Evolutionary conservation across 1,140 invertebrate species (phyloP).

Genomic region (Aphaenogaster ashmeadi): DNA sequence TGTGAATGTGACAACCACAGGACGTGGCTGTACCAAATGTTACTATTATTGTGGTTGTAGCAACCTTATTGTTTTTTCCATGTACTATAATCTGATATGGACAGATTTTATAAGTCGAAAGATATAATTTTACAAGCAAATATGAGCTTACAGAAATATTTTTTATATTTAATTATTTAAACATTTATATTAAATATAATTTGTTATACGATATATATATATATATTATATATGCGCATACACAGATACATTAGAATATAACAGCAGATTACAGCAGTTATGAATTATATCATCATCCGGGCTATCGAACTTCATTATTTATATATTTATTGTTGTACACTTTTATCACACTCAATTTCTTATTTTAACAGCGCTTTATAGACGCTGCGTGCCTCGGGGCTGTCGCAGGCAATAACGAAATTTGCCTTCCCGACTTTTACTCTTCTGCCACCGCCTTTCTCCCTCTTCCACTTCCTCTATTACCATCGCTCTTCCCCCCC

Average conservation of each 20-base stretch:
- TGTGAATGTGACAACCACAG: too few relatives aligned
- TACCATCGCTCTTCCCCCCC: slow-evolving; percentile 60
- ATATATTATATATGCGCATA: background rate
- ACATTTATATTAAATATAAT: background rate
- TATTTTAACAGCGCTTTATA: slow-evolving; percentile 53
- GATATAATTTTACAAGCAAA: background rate
- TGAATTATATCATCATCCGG: background rate
- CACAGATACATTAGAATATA: too few relatives aligned
- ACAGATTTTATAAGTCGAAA: background rate
- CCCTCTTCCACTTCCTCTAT: slow-evolving; percentile 49
- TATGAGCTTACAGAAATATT: background rate
- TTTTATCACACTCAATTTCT: slow-evolving; percentile 59
- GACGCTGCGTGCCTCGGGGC: slow-evolving; percentile 62
- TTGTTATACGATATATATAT: background rate
- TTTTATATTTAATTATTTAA: background rate
- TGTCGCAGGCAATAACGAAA: slow-evolving; percentile 72
- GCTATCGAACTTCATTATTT: slow-evolving; percentile 49
- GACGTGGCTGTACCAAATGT: too few relatives aligned
- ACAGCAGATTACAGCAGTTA: background rate
- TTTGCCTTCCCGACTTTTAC: slow-evolving; percentile 70
- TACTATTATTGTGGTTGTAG: too few relatives aligned
- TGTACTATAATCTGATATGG: background rate
- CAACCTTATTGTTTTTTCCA: too few relatives aligned
- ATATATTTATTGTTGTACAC: slow-evolving; percentile 53
- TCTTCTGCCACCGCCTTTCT: slow-evolving; percentile 22